Evolutionary conservation across 2,113 vertebrate genomes (phyloP), one percentile per base, ranked within the genome.

Genomic region (Morone chrysops): DNA sequence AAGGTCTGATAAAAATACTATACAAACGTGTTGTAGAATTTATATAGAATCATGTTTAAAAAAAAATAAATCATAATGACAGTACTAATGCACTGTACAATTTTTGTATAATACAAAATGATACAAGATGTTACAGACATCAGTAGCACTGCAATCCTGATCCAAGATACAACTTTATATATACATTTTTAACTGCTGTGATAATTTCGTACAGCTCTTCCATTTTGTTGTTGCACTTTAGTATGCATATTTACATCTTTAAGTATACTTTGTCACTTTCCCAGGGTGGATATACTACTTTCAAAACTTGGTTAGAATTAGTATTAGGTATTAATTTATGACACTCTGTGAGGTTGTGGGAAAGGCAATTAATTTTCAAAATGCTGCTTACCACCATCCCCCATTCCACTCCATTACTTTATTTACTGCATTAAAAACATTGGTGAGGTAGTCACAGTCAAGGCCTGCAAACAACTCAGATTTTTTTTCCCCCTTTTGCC

Each of bases 361-460:
- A 8, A 41, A 36, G 25, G 59, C 11, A 62, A 16, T 61, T 72
- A 1, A 66, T 67, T 60, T 41, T 40, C 10, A 72, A 68, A 72
- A 59, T 74, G 25, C 18, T 53, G 14, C 43, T 61, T 56, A 43
- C 50, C 50, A 65, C n/a, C n/a, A 51, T 11, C n/a, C 17, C 6
- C 12, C 16, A 31, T 25, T 41, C 14, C 45, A 16, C 10, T 41
- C 16, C 11, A 38, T 56, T 60, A 51, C 14, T 69, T 22, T 7
- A 38, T 56, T 81, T 48, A 38, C 25, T 40, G 9, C 60, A 31
- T 41, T 43, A 18, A 53, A 31, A 73, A n/a, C 36, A 31, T 1
- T 41, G 70, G 36, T 70, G 41, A 84, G 47, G 31, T 79, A n/a
- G 57, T 51, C 47, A 9, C 69, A 81, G 51, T 22, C 43, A 20